Evolutionary conservation across 2,797 vertebrate species (phyloP).

Genomic region (Eulemur coronatus): DNA sequence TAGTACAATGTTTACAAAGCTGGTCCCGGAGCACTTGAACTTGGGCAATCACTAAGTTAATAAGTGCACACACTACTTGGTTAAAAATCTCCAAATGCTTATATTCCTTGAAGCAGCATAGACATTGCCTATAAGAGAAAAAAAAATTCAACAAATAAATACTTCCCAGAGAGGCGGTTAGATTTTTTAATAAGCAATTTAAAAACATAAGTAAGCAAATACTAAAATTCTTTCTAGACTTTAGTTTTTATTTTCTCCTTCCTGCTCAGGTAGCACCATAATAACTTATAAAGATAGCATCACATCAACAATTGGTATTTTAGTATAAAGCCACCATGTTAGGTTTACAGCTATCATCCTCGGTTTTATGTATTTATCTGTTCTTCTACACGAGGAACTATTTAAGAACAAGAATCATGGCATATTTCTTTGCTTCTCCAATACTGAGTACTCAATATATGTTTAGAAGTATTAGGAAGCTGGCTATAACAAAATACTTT

Average conservation of each 20-base stretch:
- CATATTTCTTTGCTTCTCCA: neutral
- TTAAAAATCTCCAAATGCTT: constrained; percentile 99
- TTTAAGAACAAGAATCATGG: neutral
- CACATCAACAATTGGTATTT: neutral
- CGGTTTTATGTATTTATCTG: neutral
- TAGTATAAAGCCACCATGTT: neutral
- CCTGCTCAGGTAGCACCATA: neutral
- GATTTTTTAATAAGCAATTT: constrained; percentile 12
- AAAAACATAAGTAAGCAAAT: constrained; percentile 6
- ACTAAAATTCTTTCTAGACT: constrained; percentile 12
- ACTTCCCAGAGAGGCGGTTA: constrained; percentile 31
- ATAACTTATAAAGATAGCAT: neutral
- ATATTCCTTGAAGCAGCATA: constrained; percentile 99
- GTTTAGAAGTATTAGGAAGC: neutral
- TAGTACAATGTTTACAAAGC: constrained; percentile 92
- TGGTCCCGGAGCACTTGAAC: constrained; percentile 96
- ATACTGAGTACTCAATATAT: neutral
- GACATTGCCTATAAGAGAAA: constrained; percentile 92
- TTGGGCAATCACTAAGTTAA: constrained; percentile 98
- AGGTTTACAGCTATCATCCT: neutral
- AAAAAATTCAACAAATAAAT: constrained; percentile 62
- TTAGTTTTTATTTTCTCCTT: constrained; percentile 6
- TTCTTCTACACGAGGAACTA: neutral
- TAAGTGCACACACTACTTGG: constrained; percentile 99
- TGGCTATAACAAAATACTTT: neutral